Evolutionary conservation across 2,888 invertebrate species (phyloP), one percentile per base, ranked within the genome.

Genomic region (Acanthosepion esculentum): DNA sequence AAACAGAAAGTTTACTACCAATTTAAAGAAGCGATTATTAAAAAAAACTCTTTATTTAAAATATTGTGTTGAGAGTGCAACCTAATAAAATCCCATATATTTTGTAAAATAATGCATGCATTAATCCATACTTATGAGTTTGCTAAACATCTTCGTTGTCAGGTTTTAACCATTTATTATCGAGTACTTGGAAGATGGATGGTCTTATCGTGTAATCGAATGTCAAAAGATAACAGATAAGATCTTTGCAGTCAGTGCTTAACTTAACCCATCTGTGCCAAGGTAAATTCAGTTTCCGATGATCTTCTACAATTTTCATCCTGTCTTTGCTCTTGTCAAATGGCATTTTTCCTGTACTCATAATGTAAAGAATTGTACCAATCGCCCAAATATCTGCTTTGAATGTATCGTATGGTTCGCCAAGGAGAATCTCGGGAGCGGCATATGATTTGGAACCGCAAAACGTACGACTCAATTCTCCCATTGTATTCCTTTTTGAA

Each of bases 401-500:
- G 95, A 97, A 97, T 0, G 98, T 97, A 95, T 97, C 97, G 95
- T 98, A 98, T 6, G 98, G 98, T 64, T 97, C 97, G 48, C 98
- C 98, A 95, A 97, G 97, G 94, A 98, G 97, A 95, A 98, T 98
- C 95, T 97, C 97, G 0, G 97, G 97, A 23, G 97, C 97, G 0
- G 97, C 97, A 96, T 98, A 98, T 23, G 98, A 97, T 94, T 98
- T 98, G 64, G 97, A 98, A n/a, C 98, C 98, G 96, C 98, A 98
- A 96, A 97, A 98, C 2, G 98, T 98, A 92, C 96, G 96, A 95
- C 98, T 97, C 91, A 98, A 96, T 33, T 96, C 95, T 94, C 96
- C 95, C 94, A 95, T 95, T 95, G 95, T 95, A 59, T 96, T 96
- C 55, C 96, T 96, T 95, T 97, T 97, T 55, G 97, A 97, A 95